Evolutionary conservation across 2,888 invertebrate genomes (phyloP).

Genomic region (Pseudeuparius sepicola): DNA sequence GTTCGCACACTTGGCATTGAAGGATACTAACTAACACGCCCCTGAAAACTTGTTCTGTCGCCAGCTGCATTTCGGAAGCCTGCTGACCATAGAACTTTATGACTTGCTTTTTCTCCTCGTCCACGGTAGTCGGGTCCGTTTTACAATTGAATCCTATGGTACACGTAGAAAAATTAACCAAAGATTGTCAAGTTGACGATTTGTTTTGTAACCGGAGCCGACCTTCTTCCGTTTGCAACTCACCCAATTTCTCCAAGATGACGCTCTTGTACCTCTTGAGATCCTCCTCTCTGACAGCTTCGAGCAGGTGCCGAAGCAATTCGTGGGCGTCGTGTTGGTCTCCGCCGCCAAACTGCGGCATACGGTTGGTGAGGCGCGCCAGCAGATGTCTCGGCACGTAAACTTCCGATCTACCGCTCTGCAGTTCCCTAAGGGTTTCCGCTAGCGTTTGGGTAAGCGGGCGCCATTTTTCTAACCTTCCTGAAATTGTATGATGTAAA

Average conservation of each 20-base stretch:
- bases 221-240: conserved; percentile 7
- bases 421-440: conserved; percentile 59
- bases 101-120: conserved; percentile 63
- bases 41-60: conserved; percentile 86
- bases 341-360: conserved; percentile 83
- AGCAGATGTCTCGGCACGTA: conserved; percentile 56
- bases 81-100: conserved; percentile 78
- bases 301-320: conserved; percentile 78
- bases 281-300: conserved; percentile 71
- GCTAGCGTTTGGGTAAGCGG: conserved; percentile 56
- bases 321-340: conserved; percentile 98
- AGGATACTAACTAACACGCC: conserved; percentile 85
- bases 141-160: conserved; percentile 47
- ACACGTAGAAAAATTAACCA: background rate
- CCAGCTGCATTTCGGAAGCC: conserved; percentile 63
- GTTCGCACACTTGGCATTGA: conserved; percentile 80
- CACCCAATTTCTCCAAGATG: conserved; percentile 65
- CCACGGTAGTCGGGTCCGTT: conserved; percentile 65
- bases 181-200: background rate
- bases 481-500: too few species aligned
- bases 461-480: conserved; percentile 57
- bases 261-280: conserved; percentile 71
- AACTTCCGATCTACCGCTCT: conserved; percentile 52
- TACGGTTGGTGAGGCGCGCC: conserved; percentile 52
- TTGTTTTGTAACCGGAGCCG: background rate